phyloP scores from a whole-genome alignment of 2,113 vertebrate genomes.

The Pontoporia blainvillei region DNA sequence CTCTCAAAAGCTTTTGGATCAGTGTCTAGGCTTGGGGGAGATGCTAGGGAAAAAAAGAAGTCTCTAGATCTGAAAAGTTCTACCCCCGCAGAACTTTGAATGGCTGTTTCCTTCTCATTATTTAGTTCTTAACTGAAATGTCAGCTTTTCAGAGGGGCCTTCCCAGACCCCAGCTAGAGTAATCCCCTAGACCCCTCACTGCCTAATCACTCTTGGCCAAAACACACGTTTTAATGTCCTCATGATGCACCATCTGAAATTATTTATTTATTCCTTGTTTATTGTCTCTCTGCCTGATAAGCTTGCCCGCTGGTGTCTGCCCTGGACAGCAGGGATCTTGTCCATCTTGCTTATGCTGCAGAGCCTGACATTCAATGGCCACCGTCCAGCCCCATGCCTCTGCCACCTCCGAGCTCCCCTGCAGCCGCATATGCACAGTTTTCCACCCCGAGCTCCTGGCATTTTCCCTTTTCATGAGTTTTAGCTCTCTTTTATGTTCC shows the following conservation, averaged over 20 bases:
- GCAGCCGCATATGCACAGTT: too few relatives aligned
- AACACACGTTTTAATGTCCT: neutral
- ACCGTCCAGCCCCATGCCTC: neutral
- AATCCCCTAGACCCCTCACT: neutral
- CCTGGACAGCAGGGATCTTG: neutral
- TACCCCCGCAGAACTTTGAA: neutral
- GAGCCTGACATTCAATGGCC: neutral
- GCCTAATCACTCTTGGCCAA: neutral
- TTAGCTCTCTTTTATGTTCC: neutral
- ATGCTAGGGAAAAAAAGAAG: neutral
- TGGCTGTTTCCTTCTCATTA: neutral
- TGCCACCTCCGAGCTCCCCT: neutral
- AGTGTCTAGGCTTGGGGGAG: neutral
- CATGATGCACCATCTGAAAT: neutral
- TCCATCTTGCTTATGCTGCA: neutral
- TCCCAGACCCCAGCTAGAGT: neutral
- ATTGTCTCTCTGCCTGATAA: neutral
- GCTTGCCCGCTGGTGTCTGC: neutral
- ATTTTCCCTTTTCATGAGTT: neutral
- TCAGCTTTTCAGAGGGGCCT: neutral
- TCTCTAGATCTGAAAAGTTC: neutral
- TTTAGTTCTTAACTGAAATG: neutral
- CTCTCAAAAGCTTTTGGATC: neutral
- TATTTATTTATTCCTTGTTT: neutral
- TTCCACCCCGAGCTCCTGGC: neutral